Evolutionary conservation across 2,797 vertebrate species (phyloP), one percentile per base, ranked within the genome.

Genomic region (Tadarida brasiliensis): DNA sequence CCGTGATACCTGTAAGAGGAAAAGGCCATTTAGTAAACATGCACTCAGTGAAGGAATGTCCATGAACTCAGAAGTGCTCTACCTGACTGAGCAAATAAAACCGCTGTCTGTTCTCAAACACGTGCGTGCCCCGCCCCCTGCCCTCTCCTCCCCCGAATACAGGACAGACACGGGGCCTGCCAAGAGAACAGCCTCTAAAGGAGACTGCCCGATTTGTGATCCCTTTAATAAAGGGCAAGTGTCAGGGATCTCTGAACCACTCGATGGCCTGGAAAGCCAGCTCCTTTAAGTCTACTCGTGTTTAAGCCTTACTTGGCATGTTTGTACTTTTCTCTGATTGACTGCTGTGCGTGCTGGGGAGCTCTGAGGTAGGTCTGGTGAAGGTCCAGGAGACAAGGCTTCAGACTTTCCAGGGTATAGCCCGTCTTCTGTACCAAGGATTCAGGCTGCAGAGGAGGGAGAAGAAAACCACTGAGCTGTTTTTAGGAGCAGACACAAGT

Each of bases 321-420:
- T 98, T 99, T 99, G 98, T 99, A 99, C 97, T 99, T 99, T 93
- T 99, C 99, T 87, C 98, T 98, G 96, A 99, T 99, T 7, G 99
- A 99, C 98, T 99, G 99, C 97, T 99, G 99, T 0, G 99, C 98
- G n/a, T 99, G 99, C 92, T 99, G 99, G 78, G 99, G 78, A 65
- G 99, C 99, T 97, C 65, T 98, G 98, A 99, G 98, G 99, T 99
- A 99, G 94, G 98, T 99, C 97, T 98, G 97, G 97, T 99, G 99
- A 24, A 99, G 98, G 98, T 99, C 99, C 94, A 98, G 51, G 47
- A 99, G 86, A 65, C 99, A 99, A 19, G 99, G 99, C 98, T 99
- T 99, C 91, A 99, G 98, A 77, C 98, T 99, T 74, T 99, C 99
- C 39, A 99, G 96, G 6, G 98, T 98, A 96, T 99, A 99, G 74